phyloP scores from a whole-genome alignment of 2,888 invertebrate species.

The Pyrrhosoma nymphula region DNA sequence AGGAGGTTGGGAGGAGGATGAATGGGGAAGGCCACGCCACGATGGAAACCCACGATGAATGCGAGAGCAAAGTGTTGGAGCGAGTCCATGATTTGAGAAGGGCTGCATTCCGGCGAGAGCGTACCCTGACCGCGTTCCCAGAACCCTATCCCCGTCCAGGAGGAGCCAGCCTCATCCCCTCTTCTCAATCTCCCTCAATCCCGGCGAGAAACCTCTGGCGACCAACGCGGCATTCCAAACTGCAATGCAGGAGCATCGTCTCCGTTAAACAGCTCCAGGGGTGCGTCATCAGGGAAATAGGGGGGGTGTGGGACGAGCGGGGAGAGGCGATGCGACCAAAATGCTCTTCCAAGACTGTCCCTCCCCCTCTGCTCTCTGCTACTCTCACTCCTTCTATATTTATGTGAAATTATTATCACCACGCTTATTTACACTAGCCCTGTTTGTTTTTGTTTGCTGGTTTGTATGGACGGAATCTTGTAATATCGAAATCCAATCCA shows the following conservation, averaged over 20 bases:
- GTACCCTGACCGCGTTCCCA: neutral
- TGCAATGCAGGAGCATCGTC: neutral
- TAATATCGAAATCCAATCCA: no score
- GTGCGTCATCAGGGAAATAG: neutral
- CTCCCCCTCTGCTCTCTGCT: no score
- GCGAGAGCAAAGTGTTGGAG: slow-evolving; percentile 10
- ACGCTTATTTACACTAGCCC: no score
- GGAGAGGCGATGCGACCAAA: no score
- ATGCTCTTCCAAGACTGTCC: no score
- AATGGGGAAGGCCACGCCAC: neutral
- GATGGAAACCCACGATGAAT: neutral
- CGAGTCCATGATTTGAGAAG: neutral
- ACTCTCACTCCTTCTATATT: no score
- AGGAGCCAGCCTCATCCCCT: neutral
- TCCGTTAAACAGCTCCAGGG: neutral
- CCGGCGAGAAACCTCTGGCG: neutral
- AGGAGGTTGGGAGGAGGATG: neutral
- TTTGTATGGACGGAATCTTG: no score
- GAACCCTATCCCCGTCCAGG: neutral
- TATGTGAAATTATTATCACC: no score
- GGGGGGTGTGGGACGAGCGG: no score
- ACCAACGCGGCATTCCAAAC: neutral
- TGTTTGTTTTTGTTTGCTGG: no score
- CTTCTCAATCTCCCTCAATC: neutral
- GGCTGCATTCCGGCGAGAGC: neutral